phyloP scores from a whole-genome alignment of 2,888 invertebrate species.

The Pilophorus perplexus region DNA sequence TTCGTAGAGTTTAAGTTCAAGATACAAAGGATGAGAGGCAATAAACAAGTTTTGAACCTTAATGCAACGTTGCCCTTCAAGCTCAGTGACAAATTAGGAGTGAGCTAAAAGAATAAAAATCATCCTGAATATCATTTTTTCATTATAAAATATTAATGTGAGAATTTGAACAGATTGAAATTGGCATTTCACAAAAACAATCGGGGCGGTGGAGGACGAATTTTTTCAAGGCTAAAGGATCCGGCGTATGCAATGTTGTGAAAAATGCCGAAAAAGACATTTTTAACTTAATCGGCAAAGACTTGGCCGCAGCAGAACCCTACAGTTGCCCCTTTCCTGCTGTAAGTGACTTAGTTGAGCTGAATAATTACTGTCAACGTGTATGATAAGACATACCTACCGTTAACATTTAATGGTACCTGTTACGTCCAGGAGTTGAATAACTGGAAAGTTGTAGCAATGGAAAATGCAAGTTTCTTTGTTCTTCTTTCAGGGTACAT shows the following conservation, averaged over 20 bases:
- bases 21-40: neutral
- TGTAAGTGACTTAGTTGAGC: slow-evolving; percentile 1
- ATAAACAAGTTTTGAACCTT: neutral
- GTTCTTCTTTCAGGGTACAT: neutral
- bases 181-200: slow-evolving; percentile 1
- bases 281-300: neutral
- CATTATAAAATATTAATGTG: no score
- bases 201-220: slow-evolving; percentile 12
- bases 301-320: neutral
- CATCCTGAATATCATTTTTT: neutral
- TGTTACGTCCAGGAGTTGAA: no score
- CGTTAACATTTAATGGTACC: no score
- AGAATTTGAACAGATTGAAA: neutral
- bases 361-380: neutral
- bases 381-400: neutral
- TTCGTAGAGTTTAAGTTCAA: slow-evolving; percentile 7
- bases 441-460: no score
- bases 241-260: neutral
- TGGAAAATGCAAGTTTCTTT: no score
- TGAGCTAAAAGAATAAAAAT: neutral
- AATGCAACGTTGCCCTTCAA: neutral
- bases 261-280: neutral
- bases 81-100: slow-evolving; percentile 9
- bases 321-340: slow-evolving; percentile 9
- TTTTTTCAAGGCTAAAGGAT: slow-evolving; percentile 2